These are phyloP conservation scores for Hirundichthys speculiger DNA, from an alignment of 2,113 vertebrate species.

Conservation along the genomic window DNA sequence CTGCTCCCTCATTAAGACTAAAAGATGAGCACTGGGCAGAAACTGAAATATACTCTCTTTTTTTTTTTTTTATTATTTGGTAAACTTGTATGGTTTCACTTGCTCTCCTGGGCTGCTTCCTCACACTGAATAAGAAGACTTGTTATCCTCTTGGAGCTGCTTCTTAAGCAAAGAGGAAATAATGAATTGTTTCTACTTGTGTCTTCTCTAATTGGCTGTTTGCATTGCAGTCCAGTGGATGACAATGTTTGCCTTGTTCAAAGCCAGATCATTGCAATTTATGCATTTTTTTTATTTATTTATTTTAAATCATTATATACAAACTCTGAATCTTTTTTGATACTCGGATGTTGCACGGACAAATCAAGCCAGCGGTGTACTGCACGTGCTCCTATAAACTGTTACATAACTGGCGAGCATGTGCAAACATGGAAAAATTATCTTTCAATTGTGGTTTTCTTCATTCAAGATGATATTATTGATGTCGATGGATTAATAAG, in stretches of 20 bases:
- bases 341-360: not conserved
- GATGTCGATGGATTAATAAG: too few species aligned
- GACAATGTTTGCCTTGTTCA: constrained; percentile 15
- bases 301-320: not conserved
- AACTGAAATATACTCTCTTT: constrained; percentile 51
- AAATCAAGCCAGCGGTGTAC: too few species aligned
- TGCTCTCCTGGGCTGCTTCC: constrained; percentile 22
- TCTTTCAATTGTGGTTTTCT: too few species aligned
- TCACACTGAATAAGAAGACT: constrained; percentile 49
- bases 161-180: constrained; percentile 24
- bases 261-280: not conserved
- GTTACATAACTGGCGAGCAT: too few species aligned
- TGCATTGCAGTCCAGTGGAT: constrained; percentile 13
- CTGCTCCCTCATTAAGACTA: constrained; percentile 33
- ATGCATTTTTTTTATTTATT: constrained; percentile 10
- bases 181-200: constrained; percentile 56
- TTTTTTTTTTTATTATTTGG: constrained; percentile 9
- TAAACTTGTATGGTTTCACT: constrained; percentile 16
- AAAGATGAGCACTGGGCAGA: constrained; percentile 3
- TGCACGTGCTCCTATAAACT: too few species aligned
- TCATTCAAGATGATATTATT: too few species aligned
- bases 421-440: too few species aligned
- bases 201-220: constrained; percentile 66
- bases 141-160: constrained; percentile 34
- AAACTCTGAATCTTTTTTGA: not conserved